phyloP scores from a whole-genome alignment of 1,140 invertebrate species.

The Geopemphigus sp. region DNA sequence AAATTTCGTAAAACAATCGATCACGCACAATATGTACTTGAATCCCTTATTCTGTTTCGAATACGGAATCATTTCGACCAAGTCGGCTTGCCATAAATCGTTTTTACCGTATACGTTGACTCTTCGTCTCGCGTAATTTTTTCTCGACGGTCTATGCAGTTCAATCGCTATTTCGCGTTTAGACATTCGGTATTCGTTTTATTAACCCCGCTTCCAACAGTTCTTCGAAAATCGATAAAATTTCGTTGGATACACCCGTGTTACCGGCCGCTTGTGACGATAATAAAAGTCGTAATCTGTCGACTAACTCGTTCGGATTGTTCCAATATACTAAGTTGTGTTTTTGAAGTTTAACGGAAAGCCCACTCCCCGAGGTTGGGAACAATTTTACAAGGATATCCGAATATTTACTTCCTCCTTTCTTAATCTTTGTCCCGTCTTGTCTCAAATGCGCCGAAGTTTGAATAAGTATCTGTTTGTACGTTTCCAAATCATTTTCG shows the following conservation, averaged over 20 bases:
- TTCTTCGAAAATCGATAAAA: conserved; percentile 56
- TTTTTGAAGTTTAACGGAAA: not conserved
- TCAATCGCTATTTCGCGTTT: conserved; percentile 23
- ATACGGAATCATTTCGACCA: no score
- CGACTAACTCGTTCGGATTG: conserved; percentile 56
- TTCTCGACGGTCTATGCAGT: conserved; percentile 51
- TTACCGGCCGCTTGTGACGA: conserved; percentile 55
- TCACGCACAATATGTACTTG: no score
- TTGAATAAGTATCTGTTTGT: not conserved
- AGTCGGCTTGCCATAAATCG: no score
- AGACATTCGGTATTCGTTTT: not conserved
- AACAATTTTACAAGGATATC: not conserved
- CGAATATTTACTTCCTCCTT: no score
- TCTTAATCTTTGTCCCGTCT: not conserved
- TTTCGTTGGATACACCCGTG: conserved; percentile 55
- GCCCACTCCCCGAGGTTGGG: not conserved
- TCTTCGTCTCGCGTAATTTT: conserved; percentile 50
- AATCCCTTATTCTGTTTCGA: no score
- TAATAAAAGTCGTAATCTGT: conserved; percentile 54
- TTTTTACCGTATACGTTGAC: conserved; percentile 41
- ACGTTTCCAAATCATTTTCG: not conserved
- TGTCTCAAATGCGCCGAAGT: not conserved
- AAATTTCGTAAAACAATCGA: no score
- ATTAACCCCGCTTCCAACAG: not conserved
- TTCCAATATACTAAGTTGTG: conserved; percentile 54